These are phyloP conservation scores for Urechis unicinctus DNA, from an alignment of 2,888 invertebrate genomes.

Conservation along the genomic window DNA sequence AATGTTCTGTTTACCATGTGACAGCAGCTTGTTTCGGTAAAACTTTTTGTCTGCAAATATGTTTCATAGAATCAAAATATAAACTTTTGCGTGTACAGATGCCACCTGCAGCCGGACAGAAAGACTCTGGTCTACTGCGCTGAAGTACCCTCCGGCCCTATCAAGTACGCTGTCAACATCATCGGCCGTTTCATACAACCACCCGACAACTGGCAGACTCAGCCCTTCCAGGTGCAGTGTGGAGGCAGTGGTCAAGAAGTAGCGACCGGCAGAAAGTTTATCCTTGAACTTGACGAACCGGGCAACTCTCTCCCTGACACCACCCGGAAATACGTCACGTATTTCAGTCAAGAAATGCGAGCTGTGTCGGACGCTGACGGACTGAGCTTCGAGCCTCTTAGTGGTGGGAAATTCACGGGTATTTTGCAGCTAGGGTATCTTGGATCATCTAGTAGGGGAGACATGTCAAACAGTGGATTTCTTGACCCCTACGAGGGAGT, in stretches of 20 bases:
- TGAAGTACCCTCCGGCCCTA: not conserved
- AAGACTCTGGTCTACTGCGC: slow-evolving; percentile 2
- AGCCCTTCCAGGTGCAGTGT: slow-evolving; percentile 6
- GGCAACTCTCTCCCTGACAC: slow-evolving; percentile 22
- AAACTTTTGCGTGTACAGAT: not conserved
- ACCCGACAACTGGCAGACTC: slow-evolving; percentile 1
- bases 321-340: slow-evolving; percentile 29
- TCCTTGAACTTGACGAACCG: slow-evolving; percentile 32
- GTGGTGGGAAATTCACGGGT: slow-evolving; percentile 27
- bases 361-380: slow-evolving; percentile 19
- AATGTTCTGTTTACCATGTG: too few relatives aligned
- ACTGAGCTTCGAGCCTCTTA: slow-evolving; percentile 23
- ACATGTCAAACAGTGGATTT: slow-evolving; percentile 20
- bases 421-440: slow-evolving; percentile 29
- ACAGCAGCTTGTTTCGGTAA: too few relatives aligned
- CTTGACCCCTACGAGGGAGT: slow-evolving; percentile 21
- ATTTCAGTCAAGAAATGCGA: slow-evolving; percentile 25
- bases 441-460: slow-evolving; percentile 27
- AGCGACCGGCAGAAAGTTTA: slow-evolving; percentile 23
- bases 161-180: slow-evolving; percentile 12
- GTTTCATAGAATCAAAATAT: too few relatives aligned
- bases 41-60: too few relatives aligned
- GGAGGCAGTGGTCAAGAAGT: slow-evolving; percentile 3
- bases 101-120: slow-evolving; percentile 3
- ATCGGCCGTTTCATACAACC: slow-evolving; percentile 10